Evolutionary conservation across 2,113 vertebrate species (phyloP), one percentile per base, ranked within the genome.

Genomic region (Athene cunicularia): DNA sequence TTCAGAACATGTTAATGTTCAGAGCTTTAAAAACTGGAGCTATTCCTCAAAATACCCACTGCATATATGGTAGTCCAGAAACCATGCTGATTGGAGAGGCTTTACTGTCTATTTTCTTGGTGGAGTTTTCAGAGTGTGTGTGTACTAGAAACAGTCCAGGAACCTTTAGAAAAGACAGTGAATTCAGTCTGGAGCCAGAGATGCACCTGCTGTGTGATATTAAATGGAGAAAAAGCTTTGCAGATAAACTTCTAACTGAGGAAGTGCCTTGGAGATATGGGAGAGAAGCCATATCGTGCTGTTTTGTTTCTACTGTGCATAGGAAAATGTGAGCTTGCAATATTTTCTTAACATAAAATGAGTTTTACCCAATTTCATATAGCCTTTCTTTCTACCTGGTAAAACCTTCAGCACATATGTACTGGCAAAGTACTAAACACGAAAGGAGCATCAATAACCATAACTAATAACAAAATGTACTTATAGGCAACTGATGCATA

Each of bases 291-390:
- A 49, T 58, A 75, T 35, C 49, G 12, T 64, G 35, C 49, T 67
- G 23, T 8, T 94, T 72, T 67, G 21, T 59, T 93, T 83, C 63
- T 80, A 35, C 8, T 20, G 3, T 74, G 32, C 15, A 68, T 21
- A 41, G 52, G 27, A 68, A 91, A 93, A 87, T 49, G 19, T 87
- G 27, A 62, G 27, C 8, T 68, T 93, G 21, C 3, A 64, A 20
- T 80, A 47, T 80, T 60, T 93, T 91, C n/a, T 72, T 19, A 87
- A 60, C 4, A 23, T 71, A 90, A 92, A 88, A 20, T n/a, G 66
- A 62, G 23, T 52, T 33, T 66, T 74, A 81, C 4, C 24, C 1
- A 1, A 8, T 50, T 73, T 18, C 18, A 30, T 67, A 27, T 43
- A 64, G 4, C 3, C 4, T 49, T 50, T 11, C 27, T 64, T 89